These are phyloP conservation scores for Campoplex capitator DNA, from an alignment of 2,888 invertebrate species.

Conservation along the genomic window DNA sequence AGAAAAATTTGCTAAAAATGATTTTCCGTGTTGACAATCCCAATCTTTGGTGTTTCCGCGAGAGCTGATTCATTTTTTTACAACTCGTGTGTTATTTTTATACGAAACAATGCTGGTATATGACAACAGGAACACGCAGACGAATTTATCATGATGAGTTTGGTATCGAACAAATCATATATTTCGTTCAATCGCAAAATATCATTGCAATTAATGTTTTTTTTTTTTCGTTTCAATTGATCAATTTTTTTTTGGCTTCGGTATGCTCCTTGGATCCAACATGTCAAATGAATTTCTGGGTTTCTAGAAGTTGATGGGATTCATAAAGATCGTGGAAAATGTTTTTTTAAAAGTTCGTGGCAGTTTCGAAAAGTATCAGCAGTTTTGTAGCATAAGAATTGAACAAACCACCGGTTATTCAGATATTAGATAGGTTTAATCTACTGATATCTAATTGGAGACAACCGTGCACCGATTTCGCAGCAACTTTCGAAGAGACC, in stretches of 20 bases:
- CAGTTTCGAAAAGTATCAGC: neutral
- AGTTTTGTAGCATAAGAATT: neutral
- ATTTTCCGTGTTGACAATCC: neutral
- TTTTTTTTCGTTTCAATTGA: neutral
- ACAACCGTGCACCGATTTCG: constrained; percentile 28
- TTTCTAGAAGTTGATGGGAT: neutral
- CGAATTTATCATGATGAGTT: too few species aligned
- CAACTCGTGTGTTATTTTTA: neutral
- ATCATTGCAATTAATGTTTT: neutral
- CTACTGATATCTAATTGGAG: neutral
- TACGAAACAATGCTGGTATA: neutral
- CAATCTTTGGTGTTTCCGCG: constrained; percentile 5
- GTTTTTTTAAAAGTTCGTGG: neutral
- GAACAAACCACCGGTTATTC: neutral
- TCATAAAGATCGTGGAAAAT: neutral
- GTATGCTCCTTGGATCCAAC: neutral
- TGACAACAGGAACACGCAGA: too few species aligned
- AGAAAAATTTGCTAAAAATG: neutral
- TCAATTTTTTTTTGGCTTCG: too few species aligned
- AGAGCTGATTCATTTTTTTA: constrained; percentile 2
- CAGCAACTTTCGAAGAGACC: constrained; percentile 34
- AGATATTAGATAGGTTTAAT: neutral
- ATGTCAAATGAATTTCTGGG: neutral
- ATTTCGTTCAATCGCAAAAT: neutral
- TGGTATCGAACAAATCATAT: neutral